phyloP scores from a whole-genome alignment of 1,140 invertebrate species.

The Odontomachus brunneus region DNA sequence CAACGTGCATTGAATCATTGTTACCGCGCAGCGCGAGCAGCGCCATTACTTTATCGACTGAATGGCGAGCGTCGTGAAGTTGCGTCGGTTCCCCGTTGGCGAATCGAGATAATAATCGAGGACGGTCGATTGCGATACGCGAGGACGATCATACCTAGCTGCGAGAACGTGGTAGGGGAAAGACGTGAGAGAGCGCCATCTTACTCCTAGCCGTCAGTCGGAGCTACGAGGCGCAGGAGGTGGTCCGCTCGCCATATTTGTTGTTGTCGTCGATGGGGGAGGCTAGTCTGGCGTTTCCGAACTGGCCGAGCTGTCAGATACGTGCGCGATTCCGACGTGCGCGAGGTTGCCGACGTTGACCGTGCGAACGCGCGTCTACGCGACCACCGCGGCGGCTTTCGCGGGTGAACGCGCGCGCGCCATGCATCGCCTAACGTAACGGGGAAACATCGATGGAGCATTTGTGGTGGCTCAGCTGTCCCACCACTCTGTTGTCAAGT shows the following conservation, averaged over 20 bases:
- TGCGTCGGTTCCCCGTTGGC: not conserved
- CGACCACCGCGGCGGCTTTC: slow-evolving; percentile 15
- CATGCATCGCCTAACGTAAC: slow-evolving; percentile 73
- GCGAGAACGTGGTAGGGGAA: not conserved
- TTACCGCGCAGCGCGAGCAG: no score
- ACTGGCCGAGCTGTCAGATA: slow-evolving; percentile 13
- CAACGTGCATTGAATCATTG: no score
- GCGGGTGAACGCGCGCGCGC: slow-evolving; percentile 35
- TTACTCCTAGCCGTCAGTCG: slow-evolving; percentile 54
- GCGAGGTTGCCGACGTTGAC: not conserved
- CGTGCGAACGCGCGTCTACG: slow-evolving; percentile 17
- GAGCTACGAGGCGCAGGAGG: slow-evolving; percentile 58
- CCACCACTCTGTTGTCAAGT: slow-evolving; percentile 67
- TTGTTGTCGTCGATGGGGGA: slow-evolving; percentile 87
- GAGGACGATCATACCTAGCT: not conserved
- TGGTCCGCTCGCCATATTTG: slow-evolving; percentile 86
- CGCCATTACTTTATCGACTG: no score
- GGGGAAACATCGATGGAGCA: slow-evolving; percentile 64
- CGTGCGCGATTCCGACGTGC: slow-evolving; percentile 33
- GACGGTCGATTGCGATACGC: not conserved
- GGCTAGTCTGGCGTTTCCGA: slow-evolving; percentile 74
- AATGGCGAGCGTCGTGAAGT: no score
- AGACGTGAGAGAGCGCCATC: slow-evolving; percentile 60
- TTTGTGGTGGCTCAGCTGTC: slow-evolving; percentile 76
- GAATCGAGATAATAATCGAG: slow-evolving; percentile 16